Evolutionary conservation across 2,888 invertebrate species (phyloP).

Genomic region (Clitarchus hookeri): DNA sequence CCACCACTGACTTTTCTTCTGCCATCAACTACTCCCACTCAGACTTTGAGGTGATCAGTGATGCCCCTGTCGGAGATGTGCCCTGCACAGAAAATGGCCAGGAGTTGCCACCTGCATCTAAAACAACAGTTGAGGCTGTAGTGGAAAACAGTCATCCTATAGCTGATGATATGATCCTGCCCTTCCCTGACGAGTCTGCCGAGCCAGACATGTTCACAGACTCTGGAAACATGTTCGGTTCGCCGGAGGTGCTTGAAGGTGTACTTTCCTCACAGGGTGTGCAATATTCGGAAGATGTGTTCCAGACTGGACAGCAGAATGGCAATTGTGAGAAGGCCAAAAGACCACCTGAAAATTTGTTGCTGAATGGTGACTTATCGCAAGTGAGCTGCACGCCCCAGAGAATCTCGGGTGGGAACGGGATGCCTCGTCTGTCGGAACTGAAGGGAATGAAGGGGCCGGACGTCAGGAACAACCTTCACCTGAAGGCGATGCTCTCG

Average conservation of each 20-base stretch:
- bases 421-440: neutral
- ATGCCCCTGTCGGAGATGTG: neutral
- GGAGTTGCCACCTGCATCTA: too few relatives aligned
- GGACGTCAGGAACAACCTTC: neutral
- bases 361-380: too few relatives aligned
- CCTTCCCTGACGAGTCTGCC: neutral
- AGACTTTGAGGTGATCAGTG: neutral
- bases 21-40: slow-evolving; percentile 16
- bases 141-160: too few relatives aligned
- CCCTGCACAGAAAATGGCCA: neutral
- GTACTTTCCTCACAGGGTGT: too few relatives aligned
- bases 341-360: too few relatives aligned
- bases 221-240: neutral
- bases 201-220: neutral
- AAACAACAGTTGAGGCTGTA: too few relatives aligned
- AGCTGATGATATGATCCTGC: neutral
- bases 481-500: neutral
- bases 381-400: neutral
- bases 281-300: too few relatives aligned
- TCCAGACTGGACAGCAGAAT: too few relatives aligned
- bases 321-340: too few relatives aligned
- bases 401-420: neutral
- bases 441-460: neutral
- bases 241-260: too few relatives aligned
- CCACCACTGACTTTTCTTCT: neutral